Evolutionary conservation across 2,888 invertebrate species (phyloP).

Genomic region (Agonopterix heracliana): DNA sequence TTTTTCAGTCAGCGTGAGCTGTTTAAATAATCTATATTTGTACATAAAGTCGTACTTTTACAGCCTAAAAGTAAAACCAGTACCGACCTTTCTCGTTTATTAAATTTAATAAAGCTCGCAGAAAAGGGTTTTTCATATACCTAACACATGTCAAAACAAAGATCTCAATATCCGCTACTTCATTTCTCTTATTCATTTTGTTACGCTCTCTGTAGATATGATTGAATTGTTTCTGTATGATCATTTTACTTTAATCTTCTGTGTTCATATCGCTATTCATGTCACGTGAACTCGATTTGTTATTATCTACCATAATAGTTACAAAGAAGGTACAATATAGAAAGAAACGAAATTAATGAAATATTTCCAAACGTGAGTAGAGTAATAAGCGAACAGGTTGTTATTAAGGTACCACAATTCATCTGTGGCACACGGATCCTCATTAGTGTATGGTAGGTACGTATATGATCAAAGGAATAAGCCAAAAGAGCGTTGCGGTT

Average conservation of each 20-base stretch:
- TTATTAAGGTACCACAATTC: conserved; percentile 12
- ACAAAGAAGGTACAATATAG: neutral
- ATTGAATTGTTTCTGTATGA: neutral
- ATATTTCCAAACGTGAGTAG: conserved; percentile 9
- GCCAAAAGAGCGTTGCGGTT: conserved; percentile 28
- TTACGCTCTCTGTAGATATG: too few species aligned
- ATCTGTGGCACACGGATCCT: conserved; percentile 8
- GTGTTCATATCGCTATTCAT: neutral
- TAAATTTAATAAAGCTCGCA: conserved; percentile 15
- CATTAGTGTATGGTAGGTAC: conserved; percentile 10
- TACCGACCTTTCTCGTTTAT: neutral
- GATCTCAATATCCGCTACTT: conserved; percentile 11
- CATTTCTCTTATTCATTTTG: neutral
- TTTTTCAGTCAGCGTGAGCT: conserved; percentile 45
- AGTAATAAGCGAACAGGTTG: conserved; percentile 1
- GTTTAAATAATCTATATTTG: conserved; percentile 57
- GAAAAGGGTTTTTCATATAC: conserved; percentile 12
- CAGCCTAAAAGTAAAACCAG: neutral
- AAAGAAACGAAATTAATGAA: conserved; percentile 9
- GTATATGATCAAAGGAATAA: conserved; percentile 24
- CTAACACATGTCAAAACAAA: conserved; percentile 11
- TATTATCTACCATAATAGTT: neutral
- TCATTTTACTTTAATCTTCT: neutral
- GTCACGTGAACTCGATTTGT: neutral
- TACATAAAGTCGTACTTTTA: conserved; percentile 33